Evolutionary conservation across 2,113 vertebrate genomes (phyloP).

Genomic region (Thalassarche chlororhynchos): DNA sequence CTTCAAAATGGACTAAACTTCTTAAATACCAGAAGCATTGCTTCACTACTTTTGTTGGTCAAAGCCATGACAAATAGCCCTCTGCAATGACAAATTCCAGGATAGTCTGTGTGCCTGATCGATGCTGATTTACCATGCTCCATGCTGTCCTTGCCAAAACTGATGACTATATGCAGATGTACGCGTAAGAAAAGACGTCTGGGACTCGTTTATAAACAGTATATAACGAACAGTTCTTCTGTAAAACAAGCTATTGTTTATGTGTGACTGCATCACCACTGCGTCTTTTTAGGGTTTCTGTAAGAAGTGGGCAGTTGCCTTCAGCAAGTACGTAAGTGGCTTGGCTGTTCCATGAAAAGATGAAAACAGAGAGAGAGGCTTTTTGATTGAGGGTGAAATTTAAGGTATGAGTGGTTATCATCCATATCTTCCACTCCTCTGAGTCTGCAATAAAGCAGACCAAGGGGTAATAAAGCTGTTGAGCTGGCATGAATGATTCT

Average conservation of each 20-base stretch:
- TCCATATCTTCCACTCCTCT: not conserved
- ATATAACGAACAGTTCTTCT: not conserved
- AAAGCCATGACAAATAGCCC: not conserved
- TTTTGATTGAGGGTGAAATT: not conserved
- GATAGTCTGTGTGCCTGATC: not conserved
- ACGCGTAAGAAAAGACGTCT: not conserved
- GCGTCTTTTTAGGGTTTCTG: not conserved
- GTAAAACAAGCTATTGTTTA: not conserved
- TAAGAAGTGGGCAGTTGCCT: not conserved
- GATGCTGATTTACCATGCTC: not conserved
- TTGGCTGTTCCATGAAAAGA: not conserved
- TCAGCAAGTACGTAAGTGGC: not conserved
- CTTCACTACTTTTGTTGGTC: not conserved
- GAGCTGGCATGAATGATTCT: not conserved
- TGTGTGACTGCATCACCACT: not conserved
- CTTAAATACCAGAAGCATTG: not conserved
- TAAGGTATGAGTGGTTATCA: not conserved
- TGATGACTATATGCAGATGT: not conserved
- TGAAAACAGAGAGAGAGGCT: not conserved
- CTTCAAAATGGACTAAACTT: not conserved
- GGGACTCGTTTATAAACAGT: not conserved
- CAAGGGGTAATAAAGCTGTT: not conserved
- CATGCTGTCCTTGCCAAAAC: not conserved
- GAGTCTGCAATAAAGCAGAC: not conserved
- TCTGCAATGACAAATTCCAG: not conserved